These are phyloP conservation scores for Hoplias malabaricus DNA, from an alignment of 2,113 vertebrate genomes.

Conservation along the genomic window DNA sequence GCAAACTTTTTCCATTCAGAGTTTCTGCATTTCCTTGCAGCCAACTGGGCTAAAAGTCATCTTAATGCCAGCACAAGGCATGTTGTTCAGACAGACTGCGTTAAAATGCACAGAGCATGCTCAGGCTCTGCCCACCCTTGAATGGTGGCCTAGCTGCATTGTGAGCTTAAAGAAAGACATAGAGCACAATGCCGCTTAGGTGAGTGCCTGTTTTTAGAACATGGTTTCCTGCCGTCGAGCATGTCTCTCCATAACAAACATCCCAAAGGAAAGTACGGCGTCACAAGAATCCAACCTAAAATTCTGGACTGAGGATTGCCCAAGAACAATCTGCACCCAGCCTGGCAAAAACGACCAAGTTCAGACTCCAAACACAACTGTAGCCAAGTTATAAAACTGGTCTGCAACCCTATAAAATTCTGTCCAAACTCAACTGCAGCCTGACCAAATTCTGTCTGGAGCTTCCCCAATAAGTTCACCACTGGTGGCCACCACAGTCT, in stretches of 20 bases:
- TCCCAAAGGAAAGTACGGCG: conserved; percentile 6
- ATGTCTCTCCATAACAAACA: conserved; percentile 15
- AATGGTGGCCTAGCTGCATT: conserved; percentile 45
- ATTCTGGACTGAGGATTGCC: neutral
- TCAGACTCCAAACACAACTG: too few species aligned
- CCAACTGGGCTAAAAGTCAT: conserved; percentile 39
- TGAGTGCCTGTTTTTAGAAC: conserved; percentile 53
- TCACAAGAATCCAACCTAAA: neutral
- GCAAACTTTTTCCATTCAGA: conserved; percentile 1
- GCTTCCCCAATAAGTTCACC: too few species aligned
- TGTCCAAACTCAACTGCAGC: too few species aligned
- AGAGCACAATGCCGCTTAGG: conserved; percentile 32
- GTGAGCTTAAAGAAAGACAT: conserved; percentile 45
- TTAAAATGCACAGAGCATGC: conserved; percentile 43
- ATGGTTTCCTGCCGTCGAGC: conserved; percentile 42
- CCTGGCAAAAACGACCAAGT: neutral
- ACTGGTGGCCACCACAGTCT: too few species aligned
- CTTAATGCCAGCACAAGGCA: neutral
- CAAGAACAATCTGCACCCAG: neutral
- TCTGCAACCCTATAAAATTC: neutral
- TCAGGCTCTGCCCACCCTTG: conserved; percentile 14
- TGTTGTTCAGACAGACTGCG: neutral
- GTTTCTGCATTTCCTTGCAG: neutral
- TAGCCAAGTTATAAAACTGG: too few species aligned
- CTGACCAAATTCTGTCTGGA: neutral